phyloP scores from a whole-genome alignment of 1,140 invertebrate genomes.

The Nephila pilipes region DNA sequence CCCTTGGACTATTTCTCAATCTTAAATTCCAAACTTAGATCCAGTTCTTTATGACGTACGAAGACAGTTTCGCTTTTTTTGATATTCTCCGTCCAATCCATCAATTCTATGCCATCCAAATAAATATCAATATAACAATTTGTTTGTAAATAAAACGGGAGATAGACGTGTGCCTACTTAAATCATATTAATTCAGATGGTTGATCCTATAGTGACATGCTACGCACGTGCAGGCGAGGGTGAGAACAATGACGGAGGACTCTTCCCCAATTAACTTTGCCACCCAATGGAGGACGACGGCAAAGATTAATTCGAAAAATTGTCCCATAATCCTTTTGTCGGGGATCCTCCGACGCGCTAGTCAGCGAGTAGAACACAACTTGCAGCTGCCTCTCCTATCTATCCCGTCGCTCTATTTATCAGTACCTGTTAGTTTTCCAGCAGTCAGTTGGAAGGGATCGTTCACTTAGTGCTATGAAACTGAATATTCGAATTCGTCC shows the following conservation, averaged over 20 bases:
- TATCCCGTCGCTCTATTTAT: constrained; percentile 43
- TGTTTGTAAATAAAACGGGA: no score
- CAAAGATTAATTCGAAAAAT: constrained; percentile 65
- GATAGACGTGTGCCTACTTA: no score
- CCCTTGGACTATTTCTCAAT: no score
- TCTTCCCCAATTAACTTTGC: constrained; percentile 61
- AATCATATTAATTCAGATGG: no score
- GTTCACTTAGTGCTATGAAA: background rate
- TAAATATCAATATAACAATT: no score
- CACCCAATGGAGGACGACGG: background rate
- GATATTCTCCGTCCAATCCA: no score
- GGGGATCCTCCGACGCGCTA: background rate
- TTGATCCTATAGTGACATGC: background rate
- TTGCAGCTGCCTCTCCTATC: constrained; percentile 66
- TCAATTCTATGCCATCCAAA: no score
- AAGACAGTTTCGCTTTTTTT: no score
- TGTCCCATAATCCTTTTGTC: constrained; percentile 65
- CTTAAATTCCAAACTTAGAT: no score
- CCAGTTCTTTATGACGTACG: no score
- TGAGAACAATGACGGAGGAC: constrained; percentile 7
- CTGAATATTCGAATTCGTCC: no score
- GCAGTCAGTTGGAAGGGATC: background rate
- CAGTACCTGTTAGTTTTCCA: constrained; percentile 44
- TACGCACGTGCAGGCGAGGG: background rate
- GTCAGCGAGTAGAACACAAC: constrained; percentile 30